These are phyloP conservation scores for Berghia stephanieae DNA, from an alignment of 1,140 invertebrate species.

Conservation along the genomic window DNA sequence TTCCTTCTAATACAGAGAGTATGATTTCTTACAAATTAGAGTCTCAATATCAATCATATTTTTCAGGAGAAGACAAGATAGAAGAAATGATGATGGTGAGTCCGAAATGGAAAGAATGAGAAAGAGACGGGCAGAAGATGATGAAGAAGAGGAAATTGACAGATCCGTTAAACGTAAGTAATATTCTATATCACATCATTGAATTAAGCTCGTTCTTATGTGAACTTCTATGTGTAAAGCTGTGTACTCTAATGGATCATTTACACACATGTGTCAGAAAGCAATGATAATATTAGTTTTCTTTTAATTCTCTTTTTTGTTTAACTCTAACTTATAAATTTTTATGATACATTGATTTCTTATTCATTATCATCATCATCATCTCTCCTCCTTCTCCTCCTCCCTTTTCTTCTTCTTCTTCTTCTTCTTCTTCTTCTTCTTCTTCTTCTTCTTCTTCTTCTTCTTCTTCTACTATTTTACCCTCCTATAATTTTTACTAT, in stretches of 20 bases:
- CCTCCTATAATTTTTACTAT: too few relatives aligned
- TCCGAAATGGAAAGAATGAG: constrained; percentile 23
- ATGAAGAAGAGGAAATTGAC: constrained; percentile 18
- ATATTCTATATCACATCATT: background rate
- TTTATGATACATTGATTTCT: background rate
- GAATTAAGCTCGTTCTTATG: background rate
- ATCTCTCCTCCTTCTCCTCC: too few relatives aligned
- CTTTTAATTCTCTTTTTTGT: background rate
- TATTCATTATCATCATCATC: too few relatives aligned
- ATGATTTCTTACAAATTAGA: background rate
- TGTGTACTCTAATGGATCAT: background rate
- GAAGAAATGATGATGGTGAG: constrained; percentile 20
- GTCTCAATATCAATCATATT: too few relatives aligned
- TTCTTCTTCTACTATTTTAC: too few relatives aligned
- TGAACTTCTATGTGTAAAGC: background rate
- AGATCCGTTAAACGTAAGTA: constrained; percentile 13
- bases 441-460: too few relatives aligned
- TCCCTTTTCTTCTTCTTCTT: too few relatives aligned
- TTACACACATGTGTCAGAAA: background rate
- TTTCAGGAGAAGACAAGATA: constrained; percentile 12
- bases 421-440: too few relatives aligned
- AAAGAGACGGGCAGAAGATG: constrained; percentile 24
- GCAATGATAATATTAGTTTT: background rate
- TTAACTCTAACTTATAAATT: background rate
- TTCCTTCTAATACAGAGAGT: background rate